Percentiles rank a stretch among this genome's conserved stretches.
Evolutionary conservation across 2,888 invertebrate genomes (phyloP).

Genomic region (Scaptomyza flava): DNA sequence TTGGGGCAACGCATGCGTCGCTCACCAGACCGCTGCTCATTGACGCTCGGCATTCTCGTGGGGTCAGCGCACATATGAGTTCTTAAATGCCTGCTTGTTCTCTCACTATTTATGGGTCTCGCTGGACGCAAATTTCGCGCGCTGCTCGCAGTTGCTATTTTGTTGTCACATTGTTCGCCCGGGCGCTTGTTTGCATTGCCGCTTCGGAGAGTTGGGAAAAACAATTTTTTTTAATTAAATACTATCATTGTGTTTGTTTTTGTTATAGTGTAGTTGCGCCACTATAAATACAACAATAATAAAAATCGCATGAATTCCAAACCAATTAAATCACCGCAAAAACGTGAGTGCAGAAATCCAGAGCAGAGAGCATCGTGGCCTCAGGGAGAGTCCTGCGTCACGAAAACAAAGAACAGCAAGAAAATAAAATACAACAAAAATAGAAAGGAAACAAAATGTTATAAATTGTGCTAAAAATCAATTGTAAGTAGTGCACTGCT

Average conservation of each 20-base stretch:
- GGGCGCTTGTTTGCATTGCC: slow-evolving; percentile 19
- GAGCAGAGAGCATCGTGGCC: slow-evolving; percentile 5
- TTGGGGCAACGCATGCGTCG: slow-evolving; percentile 47
- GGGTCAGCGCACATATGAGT: slow-evolving; percentile 6
- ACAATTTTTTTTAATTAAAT: slow-evolving; percentile 61
- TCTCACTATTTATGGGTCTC: slow-evolving; percentile 3
- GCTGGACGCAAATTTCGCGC: slow-evolving; percentile 36
- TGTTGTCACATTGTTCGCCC: slow-evolving; percentile 38
- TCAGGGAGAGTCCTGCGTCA: slow-evolving; percentile 54
- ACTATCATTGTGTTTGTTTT: slow-evolving; percentile 42
- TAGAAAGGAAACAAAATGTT: slow-evolving; percentile 22
- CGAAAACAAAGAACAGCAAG: slow-evolving; percentile 8
- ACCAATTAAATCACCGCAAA: slow-evolving; percentile 28
- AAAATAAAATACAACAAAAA: slow-evolving; percentile 1
- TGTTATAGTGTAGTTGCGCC: slow-evolving; percentile 14
- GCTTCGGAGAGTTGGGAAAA: slow-evolving; percentile 36
- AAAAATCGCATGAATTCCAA: slow-evolving; percentile 29
- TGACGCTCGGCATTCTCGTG: slow-evolving; percentile 14
- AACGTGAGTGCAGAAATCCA: slow-evolving; percentile 29
- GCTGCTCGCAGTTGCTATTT: slow-evolving; percentile 53
- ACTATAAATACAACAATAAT: slow-evolving; percentile 22
- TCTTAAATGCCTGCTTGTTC: slow-evolving; percentile 13
- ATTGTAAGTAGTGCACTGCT: slow-evolving; percentile 67
- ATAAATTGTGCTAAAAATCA: slow-evolving; percentile 72
- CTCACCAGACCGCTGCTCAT: slow-evolving; percentile 21